Evolutionary conservation across 2,797 vertebrate species (phyloP).

Genomic region (Zenarchopterus dispar): DNA sequence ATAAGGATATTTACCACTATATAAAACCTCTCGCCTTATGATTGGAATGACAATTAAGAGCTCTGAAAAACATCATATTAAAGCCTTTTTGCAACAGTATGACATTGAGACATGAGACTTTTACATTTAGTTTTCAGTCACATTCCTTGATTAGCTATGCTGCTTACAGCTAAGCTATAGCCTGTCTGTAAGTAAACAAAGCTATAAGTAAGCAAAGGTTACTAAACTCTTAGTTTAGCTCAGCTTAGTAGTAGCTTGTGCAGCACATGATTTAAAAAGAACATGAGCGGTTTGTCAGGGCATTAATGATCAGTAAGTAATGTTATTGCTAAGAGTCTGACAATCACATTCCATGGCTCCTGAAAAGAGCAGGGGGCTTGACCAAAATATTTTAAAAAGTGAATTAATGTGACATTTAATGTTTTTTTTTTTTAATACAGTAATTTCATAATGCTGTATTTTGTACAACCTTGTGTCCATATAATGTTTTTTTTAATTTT

Average conservation of each 20-base stretch:
- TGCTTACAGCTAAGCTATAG: too few relatives aligned
- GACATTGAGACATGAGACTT: constrained; percentile 44
- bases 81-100: constrained; percentile 47
- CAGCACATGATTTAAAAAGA: constrained; percentile 45
- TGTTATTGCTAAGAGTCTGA: constrained; percentile 69
- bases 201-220: too few relatives aligned
- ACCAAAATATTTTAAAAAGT: constrained; percentile 71
- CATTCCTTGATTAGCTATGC: too few relatives aligned
- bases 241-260: constrained; percentile 7
- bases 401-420: constrained; percentile 72
- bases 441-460: constrained; percentile 54
- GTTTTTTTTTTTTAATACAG: constrained; percentile 65
- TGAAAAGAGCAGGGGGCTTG: constrained; percentile 69
- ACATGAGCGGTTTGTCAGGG: constrained; percentile 61
- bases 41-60: constrained; percentile 61
- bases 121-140: constrained; percentile 24
- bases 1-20: constrained; percentile 73
- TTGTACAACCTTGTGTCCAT: constrained; percentile 64
- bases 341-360: constrained; percentile 81
- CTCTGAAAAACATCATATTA: constrained; percentile 52
- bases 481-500: constrained; percentile 56
- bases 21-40: constrained; percentile 66
- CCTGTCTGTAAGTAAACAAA: too few relatives aligned
- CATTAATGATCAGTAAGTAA: constrained; percentile 63
- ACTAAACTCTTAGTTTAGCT: too few relatives aligned